These are phyloP conservation scores for Enteromius trimaculatus DNA, from an alignment of 2,797 vertebrate genomes.

Conservation along the genomic window DNA sequence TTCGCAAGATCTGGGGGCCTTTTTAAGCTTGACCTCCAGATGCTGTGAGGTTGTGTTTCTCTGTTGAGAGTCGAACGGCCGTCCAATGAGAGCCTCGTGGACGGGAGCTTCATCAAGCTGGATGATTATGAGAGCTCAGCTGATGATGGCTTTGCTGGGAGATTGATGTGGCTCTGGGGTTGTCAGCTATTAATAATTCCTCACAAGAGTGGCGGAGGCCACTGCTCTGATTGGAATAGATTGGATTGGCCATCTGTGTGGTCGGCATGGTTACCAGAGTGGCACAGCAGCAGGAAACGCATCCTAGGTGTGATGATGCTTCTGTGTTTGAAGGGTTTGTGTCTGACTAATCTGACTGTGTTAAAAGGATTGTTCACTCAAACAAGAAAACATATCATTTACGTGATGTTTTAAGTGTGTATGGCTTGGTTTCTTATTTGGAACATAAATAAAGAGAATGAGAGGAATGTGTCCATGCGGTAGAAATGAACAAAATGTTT, in stretches of 20 bases:
- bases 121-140: slow-evolving; percentile 29
- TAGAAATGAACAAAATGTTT: not conserved
- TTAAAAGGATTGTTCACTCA: not conserved
- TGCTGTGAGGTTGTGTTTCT: slow-evolving; percentile 13
- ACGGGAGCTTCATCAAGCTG: slow-evolving; percentile 27
- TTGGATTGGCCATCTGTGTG: slow-evolving; percentile 51
- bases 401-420: not conserved
- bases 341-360: not conserved
- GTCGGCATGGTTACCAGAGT: slow-evolving; percentile 55
- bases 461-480: not conserved
- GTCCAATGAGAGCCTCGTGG: not conserved
- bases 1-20: slow-evolving; percentile 10
- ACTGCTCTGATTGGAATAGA: slow-evolving; percentile 52
- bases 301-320: not conserved
- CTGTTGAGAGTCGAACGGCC: not conserved
- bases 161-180: slow-evolving; percentile 51
- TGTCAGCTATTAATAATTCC: slow-evolving; percentile 53
- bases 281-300: slow-evolving; percentile 18
- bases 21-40: slow-evolving; percentile 28
- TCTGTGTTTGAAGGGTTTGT: not conserved
- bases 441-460: not conserved
- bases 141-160: slow-evolving; percentile 37
- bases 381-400: not conserved
- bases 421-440: not conserved
- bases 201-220: slow-evolving; percentile 28